Evolutionary conservation across 2,113 vertebrate genomes (phyloP), one percentile per base, ranked within the genome.

Genomic region (Pelecanoides urinatrix): DNA sequence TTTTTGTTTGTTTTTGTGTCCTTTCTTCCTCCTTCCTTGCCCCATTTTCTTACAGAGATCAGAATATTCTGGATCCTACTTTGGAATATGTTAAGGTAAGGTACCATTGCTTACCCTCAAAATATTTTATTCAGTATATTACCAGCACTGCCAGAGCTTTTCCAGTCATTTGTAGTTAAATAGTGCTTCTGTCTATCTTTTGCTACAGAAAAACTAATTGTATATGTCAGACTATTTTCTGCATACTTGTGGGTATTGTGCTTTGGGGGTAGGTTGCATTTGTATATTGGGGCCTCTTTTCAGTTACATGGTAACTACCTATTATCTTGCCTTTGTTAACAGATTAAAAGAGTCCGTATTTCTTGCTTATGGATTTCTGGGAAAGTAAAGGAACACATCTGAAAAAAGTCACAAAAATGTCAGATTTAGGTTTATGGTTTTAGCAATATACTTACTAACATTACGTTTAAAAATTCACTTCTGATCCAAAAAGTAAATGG

Each of bases 11-110:
- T 47, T 66, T 80, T 58, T 92, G 20, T 94, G 21, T 88, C 20
- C 53, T 68, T 78, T 65, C 34, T 91, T 88, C 20, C 23, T 70
- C 27, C 52, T 7, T 78, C 8, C 70, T 73, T 8, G 34, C 40
- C 27, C 18, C 2, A 6, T 95, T 87, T 87, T 78, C 73, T 44
- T 96, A 63, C 97, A 99, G 99, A 97, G 98, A 98, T 85, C 95
- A 97, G 58, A 97, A 96, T 91, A 77, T 97, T 84, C 95, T 98
- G 96, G 98, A 99, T 89, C 92, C 97, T 81, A 42, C 97, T 11
- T 88, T 98, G 98, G 98, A 99, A 73, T 99, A 99, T 76, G 98
- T 99, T 83, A 99, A 99, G 99, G 99, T 99, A 99, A 96, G 98
- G 74, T 77, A 42, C 47, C 20, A 10, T 53, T 88, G 96, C 73